Evolutionary conservation across 2,797 vertebrate species (phyloP), one percentile per base, ranked within the genome.

Genomic region (Gobionotothen gibberifrons): DNA sequence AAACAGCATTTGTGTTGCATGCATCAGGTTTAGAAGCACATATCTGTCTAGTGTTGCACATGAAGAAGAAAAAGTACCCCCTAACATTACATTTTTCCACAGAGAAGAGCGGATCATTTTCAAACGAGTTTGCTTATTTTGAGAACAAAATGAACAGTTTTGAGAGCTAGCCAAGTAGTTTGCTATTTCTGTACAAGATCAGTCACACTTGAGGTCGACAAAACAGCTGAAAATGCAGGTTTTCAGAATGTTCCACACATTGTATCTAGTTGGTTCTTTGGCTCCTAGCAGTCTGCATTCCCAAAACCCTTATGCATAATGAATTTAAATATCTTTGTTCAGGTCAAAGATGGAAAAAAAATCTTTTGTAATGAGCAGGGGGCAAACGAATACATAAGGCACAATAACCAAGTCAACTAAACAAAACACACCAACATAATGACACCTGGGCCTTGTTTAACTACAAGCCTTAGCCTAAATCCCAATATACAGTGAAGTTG

Each of bases 321-420:
- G n/a, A 5, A 13, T 52, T 19, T 3, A 39, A n/a, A 52, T 1
- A n/a, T 52, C 9, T 7, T 15, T 1, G 3, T 21, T 53, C 55
- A 6, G 17, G 53, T 60, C 6, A 47, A 21, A 40, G 0, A 46
- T 47, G 26, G 3, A 8, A 32, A 49, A 47, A 72, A 63, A 44
- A 55, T 0, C 44, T 51, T 44, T 39, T 29, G 3, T n/a, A 17
- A 44, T 49, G n/a, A 39, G 44, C 26, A 36, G 19, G 2, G 51
- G 17, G 26, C 0, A 29, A 12, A 47, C 59, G 0, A 67, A 56
- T 48, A 68, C 9, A 62, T 26, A 79, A 90, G 86, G 89, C 87
- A 91, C 87, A 79, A 80, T 55, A 85, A 76, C 77, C 67, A 83
- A 51, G 14, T 56, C 36, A 48, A 79, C 55, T 53, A 70, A 44